A percentile compares a stretch with the other conserved stretches of the same genome.
These are phyloP conservation scores for Pachypsylla venusta DNA, from an alignment of 1,140 invertebrate species.

Conservation along the genomic window DNA sequence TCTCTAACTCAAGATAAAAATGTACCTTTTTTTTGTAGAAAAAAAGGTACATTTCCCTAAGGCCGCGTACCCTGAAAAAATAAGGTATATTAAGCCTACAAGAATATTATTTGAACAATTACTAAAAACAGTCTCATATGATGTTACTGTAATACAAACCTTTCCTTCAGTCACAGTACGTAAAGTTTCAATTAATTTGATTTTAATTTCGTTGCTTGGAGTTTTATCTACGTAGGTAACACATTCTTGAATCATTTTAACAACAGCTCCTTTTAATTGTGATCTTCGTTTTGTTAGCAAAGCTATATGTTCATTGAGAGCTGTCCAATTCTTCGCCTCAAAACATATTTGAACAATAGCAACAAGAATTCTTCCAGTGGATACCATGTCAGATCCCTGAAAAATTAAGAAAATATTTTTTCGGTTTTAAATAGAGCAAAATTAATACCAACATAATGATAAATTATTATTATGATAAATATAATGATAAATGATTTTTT, in stretches of 20 bases:
- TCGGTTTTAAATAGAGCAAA: no score
- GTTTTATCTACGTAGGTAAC: slow-evolving; percentile 88
- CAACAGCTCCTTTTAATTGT: slow-evolving; percentile 93
- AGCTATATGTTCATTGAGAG: slow-evolving; percentile 88
- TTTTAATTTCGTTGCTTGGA: slow-evolving; percentile 73
- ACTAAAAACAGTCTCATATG: neutral
- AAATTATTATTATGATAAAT: no score
- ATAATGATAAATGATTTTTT: no score
- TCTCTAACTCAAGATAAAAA: neutral
- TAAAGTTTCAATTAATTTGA: slow-evolving; percentile 92
- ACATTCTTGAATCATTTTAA: slow-evolving; percentile 98
- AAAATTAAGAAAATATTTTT: slow-evolving; percentile 18
- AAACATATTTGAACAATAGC: slow-evolving; percentile 89
- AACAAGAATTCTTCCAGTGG: slow-evolving; percentile 84
- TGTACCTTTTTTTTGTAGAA: neutral
- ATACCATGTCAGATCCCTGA: slow-evolving; percentile 84
- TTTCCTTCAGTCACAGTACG: slow-evolving; percentile 94
- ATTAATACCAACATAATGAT: no score
- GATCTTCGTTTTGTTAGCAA: slow-evolving; percentile 83
- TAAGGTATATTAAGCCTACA: neutral
- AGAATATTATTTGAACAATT: neutral
- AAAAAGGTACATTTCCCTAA: slow-evolving; percentile 13
- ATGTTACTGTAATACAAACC: slow-evolving; percentile 36
- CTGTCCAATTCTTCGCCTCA: slow-evolving; percentile 82
- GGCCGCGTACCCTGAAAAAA: no score